Conservation (phyloP, 2,888 invertebrate genomes). For the Drosophila stalkeri region DNA sequence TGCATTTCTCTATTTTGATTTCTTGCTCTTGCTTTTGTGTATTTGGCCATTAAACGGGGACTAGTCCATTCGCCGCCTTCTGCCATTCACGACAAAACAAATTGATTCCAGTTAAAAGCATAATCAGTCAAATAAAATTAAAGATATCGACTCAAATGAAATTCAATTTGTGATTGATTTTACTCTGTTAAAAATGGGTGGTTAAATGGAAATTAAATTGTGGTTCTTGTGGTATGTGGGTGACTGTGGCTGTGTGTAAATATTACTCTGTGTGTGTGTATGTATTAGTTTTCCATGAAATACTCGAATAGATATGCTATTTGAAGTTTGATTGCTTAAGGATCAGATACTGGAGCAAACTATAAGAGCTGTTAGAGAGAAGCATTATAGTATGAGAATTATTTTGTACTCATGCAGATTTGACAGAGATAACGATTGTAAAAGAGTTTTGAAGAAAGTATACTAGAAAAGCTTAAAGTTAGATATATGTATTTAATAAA, state of each 20-base stretch:
- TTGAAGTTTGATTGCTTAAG: not conserved
- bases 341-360: no score
- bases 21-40: conserved; percentile 44
- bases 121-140: conserved; percentile 40
- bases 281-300: not conserved
- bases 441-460: no score
- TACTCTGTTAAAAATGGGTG: not conserved
- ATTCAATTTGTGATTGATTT: conserved; percentile 11
- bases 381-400: not conserved
- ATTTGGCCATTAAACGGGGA: conserved; percentile 10
- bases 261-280: not conserved
- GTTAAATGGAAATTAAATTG: conserved; percentile 15
- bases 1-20: conserved; percentile 70
- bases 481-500: no score
- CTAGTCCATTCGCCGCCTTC: not conserved
- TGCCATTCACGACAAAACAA: conserved; percentile 3
- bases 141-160: conserved; percentile 11
- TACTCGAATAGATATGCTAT: not conserved
- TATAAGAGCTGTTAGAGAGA: not conserved
- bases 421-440: no score
- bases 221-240: not conserved
- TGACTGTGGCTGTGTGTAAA: not conserved
- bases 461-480: no score
- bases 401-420: no score
- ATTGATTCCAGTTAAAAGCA: conserved; percentile 42